Evolutionary conservation across 2,113 vertebrate species (phyloP), one percentile per base, ranked within the genome.

Genomic region (Chauna torquata): DNA sequence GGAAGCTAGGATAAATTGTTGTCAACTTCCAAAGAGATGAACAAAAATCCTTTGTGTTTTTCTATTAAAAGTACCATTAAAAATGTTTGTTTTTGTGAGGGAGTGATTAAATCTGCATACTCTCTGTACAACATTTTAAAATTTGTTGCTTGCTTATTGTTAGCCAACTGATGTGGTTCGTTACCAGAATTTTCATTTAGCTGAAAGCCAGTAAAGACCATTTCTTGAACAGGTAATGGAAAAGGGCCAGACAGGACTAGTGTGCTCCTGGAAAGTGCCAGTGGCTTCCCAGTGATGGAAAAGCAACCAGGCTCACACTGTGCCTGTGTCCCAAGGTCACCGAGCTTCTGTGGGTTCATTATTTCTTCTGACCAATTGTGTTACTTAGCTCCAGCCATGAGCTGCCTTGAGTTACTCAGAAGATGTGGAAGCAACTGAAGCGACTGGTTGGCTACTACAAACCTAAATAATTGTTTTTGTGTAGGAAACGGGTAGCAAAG

Each of bases 331-430:
- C 9, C 45, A 32, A 23, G 23, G 76, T 80, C 9, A 5, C 1
- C 1, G 2, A 68, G 40, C 27, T 88, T n/a, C 36, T 86, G 23
- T 27, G 40, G 23, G 18, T 76, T 80, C 17, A 5, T 79, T 40
- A 11, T 50, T 77, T 69, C 78, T 76, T 52, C 32, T 20, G 40
- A 23, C 54, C 15, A 6, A 16, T 70, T 88, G 34, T 59, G 20
- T 64, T 59, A 6, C 0, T 0, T 38, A 49, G 23, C 36, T 89
- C 23, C 50, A 74, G 55, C 36, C 12, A 4, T 9, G 71, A 69
- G 54, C 45, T 88, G 58, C 20, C 36, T 81, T 44, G 49, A 49
- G 19, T 65, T 61, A 9, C 40, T 4, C 2, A 9, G 42, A 28
- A 75, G 57, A 6, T 0, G 1, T 9, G 40, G 14, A 49, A 77